Conservation (phyloP, 2,888 invertebrate genomes). For the Loripinus fragilis region DNA sequence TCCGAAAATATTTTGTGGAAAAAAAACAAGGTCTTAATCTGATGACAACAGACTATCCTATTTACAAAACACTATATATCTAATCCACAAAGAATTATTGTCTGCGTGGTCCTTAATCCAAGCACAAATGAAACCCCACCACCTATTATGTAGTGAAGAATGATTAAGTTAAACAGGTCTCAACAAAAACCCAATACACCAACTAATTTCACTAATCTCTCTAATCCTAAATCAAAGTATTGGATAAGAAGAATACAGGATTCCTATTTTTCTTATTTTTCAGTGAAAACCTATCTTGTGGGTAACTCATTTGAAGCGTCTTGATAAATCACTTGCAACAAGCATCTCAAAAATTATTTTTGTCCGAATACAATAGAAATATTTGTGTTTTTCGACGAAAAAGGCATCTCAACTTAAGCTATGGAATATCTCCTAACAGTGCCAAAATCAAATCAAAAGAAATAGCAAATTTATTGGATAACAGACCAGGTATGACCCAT, state of each 20-base stretch:
- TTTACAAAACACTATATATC: background rate
- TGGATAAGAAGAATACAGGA: background rate
- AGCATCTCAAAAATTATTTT: too few species aligned
- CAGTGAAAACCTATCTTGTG: too few species aligned
- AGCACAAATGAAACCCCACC: background rate
- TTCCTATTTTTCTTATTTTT: too few species aligned
- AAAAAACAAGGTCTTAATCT: background rate
- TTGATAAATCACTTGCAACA: too few species aligned
- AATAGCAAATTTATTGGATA: background rate
- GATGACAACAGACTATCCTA: background rate
- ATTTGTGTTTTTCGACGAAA: too few species aligned
- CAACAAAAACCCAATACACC: background rate
- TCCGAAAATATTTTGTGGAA: too few species aligned
- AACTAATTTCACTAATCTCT: conserved; percentile 13
- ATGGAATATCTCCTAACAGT: too few species aligned
- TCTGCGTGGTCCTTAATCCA: background rate
- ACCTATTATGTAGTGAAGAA: background rate
- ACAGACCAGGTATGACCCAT: background rate
- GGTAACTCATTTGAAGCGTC: too few species aligned
- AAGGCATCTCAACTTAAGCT: too few species aligned
- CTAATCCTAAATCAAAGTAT: background rate
- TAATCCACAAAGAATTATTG: background rate
- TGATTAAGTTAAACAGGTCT: background rate
- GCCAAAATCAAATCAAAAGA: background rate
- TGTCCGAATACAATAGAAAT: too few species aligned